Conservation (phyloP, 2,888 invertebrate species). For the Cyclophora albipunctata region DNA sequence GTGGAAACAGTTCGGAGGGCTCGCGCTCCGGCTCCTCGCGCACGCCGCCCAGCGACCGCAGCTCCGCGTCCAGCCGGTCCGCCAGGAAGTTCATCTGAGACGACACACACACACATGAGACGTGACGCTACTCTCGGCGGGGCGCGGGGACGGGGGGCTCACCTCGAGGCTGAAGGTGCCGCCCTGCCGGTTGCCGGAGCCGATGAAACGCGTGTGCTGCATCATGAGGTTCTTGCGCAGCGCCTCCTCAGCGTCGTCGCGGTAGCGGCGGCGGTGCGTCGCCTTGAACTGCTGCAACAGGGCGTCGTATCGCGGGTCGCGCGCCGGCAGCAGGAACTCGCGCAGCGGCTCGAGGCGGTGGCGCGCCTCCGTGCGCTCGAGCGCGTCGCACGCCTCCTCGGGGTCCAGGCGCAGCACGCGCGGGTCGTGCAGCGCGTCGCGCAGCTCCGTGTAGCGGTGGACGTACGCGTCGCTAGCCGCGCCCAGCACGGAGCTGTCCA, state of each 20-base stretch:
- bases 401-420: conserved; percentile 35
- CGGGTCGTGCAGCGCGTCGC: conserved; percentile 22
- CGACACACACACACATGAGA: neutral
- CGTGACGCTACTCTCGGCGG: neutral
- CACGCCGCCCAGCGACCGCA: conserved; percentile 36
- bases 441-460: conserved; percentile 44
- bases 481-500: conserved; percentile 59
- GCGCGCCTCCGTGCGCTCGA: conserved; percentile 24
- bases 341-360: conserved; percentile 52
- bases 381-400: conserved; percentile 38
- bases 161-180: conserved; percentile 38
- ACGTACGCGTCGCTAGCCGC: conserved; percentile 45
- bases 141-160: conserved; percentile 2
- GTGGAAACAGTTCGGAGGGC: conserved; percentile 39
- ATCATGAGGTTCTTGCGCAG: conserved; percentile 49
- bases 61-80: conserved; percentile 45
- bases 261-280: conserved; percentile 37
- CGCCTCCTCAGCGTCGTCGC: conserved; percentile 45
- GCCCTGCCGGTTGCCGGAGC: conserved; percentile 52
- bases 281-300: conserved; percentile 32
- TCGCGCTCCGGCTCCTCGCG: conserved; percentile 2
- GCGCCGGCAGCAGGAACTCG: conserved; percentile 45
- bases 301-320: conserved; percentile 40
- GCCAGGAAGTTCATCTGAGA: conserved; percentile 38
- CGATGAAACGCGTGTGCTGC: conserved; percentile 41